A percentile compares a stretch with the other conserved stretches of the same genome.
These are phyloP conservation scores for Chaunax sp. DNA, from an alignment of 2,797 vertebrate species.

Conservation along the genomic window DNA sequence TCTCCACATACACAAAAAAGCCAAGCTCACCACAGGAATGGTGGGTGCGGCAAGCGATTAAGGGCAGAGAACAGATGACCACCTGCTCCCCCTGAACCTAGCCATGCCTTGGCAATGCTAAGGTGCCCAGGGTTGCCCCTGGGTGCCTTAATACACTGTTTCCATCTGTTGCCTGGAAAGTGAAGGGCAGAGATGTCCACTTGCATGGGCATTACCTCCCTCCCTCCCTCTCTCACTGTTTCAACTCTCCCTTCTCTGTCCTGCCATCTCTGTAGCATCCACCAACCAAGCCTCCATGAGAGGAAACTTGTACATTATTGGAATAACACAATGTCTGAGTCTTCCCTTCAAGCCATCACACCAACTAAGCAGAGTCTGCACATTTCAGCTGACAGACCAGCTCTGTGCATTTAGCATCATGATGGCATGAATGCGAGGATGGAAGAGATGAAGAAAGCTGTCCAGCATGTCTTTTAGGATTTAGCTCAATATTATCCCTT, in stretches of 20 bases:
- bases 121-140: constrained; percentile 81
- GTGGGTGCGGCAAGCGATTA: constrained; percentile 81
- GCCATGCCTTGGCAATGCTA: constrained; percentile 76
- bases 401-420: constrained; percentile 75
- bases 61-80: constrained; percentile 87
- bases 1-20: constrained; percentile 57
- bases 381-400: constrained; percentile 69
- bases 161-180: constrained; percentile 88
- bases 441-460: constrained; percentile 70
- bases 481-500: constrained; percentile 75
- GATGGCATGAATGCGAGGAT: constrained; percentile 61
- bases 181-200: constrained; percentile 82
- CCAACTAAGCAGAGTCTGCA: constrained; percentile 51
- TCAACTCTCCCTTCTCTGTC: constrained; percentile 29
- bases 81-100: constrained; percentile 85
- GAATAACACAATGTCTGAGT: constrained; percentile 60
- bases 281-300: constrained; percentile 48
- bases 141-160: constrained; percentile 85
- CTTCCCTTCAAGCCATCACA: constrained; percentile 56
- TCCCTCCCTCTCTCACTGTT: constrained; percentile 26
- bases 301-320: constrained; percentile 62
- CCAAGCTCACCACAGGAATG: constrained; percentile 78
- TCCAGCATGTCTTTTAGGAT: constrained; percentile 73
- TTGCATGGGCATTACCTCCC: constrained; percentile 60
- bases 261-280: constrained; percentile 46